Percentiles rank a stretch among this genome's conserved stretches.
phyloP scores from a whole-genome alignment of 2,797 vertebrate genomes.

The Lutjanus argentimaculatus region DNA sequence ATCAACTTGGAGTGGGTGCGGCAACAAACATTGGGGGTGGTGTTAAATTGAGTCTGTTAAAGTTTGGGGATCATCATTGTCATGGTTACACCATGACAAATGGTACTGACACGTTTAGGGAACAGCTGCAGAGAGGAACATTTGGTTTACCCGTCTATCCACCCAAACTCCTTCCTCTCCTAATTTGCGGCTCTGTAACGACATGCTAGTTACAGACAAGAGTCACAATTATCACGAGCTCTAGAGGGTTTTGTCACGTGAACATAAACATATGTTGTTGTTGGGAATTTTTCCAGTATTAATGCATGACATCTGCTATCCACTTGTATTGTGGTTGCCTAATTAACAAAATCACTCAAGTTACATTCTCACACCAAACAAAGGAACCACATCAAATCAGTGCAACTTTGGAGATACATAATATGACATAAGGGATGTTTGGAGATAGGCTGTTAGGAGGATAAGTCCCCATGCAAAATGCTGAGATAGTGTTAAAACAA shows the following conservation, averaged over 20 bases:
- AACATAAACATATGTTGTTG: not conserved
- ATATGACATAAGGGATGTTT: not conserved
- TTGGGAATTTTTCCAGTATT: not conserved
- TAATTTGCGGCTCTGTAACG: not conserved
- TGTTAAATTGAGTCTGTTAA: no score
- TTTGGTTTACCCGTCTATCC: not conserved
- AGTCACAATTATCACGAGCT: not conserved
- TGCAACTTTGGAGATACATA: not conserved
- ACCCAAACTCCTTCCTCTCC: not conserved
- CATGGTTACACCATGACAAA: no score
- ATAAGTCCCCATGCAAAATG: not conserved
- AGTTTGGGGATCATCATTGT: not conserved
- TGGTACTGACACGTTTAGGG: no score
- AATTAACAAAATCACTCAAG: not conserved
- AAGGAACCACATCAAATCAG: not conserved
- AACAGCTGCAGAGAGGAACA: no score
- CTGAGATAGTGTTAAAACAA: constrained; percentile 14
- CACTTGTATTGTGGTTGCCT: not conserved
- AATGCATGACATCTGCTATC: not conserved
- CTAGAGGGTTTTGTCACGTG: not conserved
- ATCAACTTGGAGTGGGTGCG: no score
- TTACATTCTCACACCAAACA: not conserved
- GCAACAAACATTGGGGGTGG: no score
- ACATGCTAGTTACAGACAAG: not conserved
- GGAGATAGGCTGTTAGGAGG: not conserved